phyloP scores from a whole-genome alignment of 2,113 vertebrate species.

The Heloderma charlesbogerti region DNA sequence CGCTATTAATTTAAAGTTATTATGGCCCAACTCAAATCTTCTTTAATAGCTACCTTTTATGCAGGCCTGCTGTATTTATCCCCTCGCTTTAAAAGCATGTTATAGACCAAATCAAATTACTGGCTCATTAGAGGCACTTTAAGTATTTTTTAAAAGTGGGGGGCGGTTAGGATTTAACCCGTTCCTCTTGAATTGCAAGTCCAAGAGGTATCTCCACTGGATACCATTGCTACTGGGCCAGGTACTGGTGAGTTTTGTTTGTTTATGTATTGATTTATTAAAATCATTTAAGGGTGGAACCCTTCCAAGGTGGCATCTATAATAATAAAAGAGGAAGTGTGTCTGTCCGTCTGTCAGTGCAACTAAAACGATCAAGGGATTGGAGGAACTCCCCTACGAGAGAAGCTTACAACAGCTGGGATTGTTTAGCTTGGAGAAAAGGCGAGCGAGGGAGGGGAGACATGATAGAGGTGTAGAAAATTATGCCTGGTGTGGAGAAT shows the following conservation, averaged over 20 bases:
- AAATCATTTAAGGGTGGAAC: no score
- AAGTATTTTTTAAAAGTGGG: neutral
- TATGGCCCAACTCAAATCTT: conserved; percentile 47
- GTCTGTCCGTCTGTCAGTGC: no score
- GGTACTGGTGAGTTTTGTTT: neutral
- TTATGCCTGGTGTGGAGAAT: no score
- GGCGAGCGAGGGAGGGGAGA: no score
- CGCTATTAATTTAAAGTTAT: conserved; percentile 76
- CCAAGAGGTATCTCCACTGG: neutral
- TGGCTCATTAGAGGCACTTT: conserved; percentile 39
- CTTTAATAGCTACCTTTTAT: conserved; percentile 68
- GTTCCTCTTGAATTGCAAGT: neutral
- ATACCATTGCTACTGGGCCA: neutral
- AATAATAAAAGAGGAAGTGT: no score
- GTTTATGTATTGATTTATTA: no score
- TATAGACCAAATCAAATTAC: conserved; percentile 70
- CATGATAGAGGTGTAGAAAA: no score
- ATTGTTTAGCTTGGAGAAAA: no score
- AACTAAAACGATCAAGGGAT: no score
- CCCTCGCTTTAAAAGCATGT: conserved; percentile 75
- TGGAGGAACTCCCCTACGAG: no score
- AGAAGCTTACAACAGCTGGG: no score
- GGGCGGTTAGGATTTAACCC: conserved; percentile 34
- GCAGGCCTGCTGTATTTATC: conserved; percentile 67
- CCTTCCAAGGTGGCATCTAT: no score